A percentile compares a stretch with the other conserved stretches of the same genome.
phyloP scores from a whole-genome alignment of 1,140 invertebrate species.

The Drosophila auraria region DNA sequence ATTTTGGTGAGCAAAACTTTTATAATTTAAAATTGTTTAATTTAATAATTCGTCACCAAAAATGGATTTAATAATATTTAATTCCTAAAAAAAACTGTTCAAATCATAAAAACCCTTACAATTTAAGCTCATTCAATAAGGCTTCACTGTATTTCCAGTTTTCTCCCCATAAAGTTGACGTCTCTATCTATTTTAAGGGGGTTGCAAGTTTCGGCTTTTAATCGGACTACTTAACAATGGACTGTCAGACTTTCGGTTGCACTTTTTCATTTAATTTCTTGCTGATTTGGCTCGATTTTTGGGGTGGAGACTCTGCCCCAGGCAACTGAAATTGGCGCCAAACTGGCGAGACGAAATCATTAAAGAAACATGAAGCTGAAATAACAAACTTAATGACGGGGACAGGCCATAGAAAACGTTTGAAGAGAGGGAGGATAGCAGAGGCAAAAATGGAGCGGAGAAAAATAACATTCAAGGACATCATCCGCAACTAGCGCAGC shows the following conservation, averaged over 20 bases:
- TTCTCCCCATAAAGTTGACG: conserved; percentile 13
- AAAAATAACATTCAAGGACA: conserved; percentile 76
- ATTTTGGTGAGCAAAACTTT: background rate
- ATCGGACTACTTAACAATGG: conserved; percentile 39
- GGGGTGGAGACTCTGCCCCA: background rate
- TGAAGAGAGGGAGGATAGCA: background rate
- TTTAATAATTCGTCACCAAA: background rate
- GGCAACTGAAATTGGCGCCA: conserved; percentile 30
- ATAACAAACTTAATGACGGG: conserved; percentile 40
- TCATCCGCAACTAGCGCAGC: conserved; percentile 34
- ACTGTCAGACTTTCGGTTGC: conserved; percentile 32
- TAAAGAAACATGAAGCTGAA: conserved; percentile 51
- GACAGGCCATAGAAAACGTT: background rate
- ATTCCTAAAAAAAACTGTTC: background rate
- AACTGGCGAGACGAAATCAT: conserved; percentile 47
- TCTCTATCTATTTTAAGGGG: conserved; percentile 33
- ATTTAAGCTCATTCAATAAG: background rate
- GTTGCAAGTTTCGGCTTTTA: conserved; percentile 38
- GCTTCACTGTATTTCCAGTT: conserved; percentile 1
- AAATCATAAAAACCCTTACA: too few relatives aligned
- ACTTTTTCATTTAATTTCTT: conserved; percentile 16
- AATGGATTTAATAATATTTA: background rate
- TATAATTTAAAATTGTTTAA: too few relatives aligned
- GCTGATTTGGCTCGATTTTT: background rate
- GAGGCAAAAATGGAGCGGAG: conserved; percentile 2